phyloP scores from a whole-genome alignment of 2,888 invertebrate species.

The Venustoraphidia nigricollis region DNA sequence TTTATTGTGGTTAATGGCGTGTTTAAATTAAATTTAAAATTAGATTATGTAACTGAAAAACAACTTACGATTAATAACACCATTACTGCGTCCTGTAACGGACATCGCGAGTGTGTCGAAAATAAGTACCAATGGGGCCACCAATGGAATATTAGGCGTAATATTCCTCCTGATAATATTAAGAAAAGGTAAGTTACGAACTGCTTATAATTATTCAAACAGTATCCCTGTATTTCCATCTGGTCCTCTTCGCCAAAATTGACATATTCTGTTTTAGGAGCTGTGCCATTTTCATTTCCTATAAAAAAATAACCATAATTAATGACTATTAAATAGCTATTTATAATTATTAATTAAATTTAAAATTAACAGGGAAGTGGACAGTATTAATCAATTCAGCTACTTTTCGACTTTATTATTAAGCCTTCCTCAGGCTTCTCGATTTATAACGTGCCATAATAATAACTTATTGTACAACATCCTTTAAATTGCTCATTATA shows the following conservation, averaged over 20 bases:
- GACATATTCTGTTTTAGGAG: conserved; percentile 15
- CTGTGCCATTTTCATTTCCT: no score
- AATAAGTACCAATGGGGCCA: conserved; percentile 61
- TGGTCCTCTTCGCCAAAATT: conserved; percentile 23
- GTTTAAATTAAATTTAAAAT: not conserved
- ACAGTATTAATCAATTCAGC: no score
- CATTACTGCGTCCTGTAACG: conserved; percentile 57
- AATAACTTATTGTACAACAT: no score
- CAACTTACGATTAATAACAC: conserved; percentile 55
- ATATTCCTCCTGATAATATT: conserved; percentile 52
- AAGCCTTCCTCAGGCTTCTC: no score
- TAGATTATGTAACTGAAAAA: not conserved
- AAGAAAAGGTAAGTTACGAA: conserved; percentile 43
- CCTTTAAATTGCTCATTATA: no score
- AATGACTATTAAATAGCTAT: no score
- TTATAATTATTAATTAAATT: no score
- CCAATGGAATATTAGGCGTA: conserved; percentile 81
- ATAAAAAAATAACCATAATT: no score
- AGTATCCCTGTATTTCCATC: conserved; percentile 49
- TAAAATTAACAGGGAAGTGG: no score
- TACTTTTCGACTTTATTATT: no score
- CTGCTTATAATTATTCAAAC: conserved; percentile 35
- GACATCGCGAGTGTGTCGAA: conserved; percentile 52
- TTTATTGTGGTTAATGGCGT: not conserved
- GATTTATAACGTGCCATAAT: no score